Evolutionary conservation across 2,888 invertebrate species (phyloP), one percentile per base, ranked within the genome.

Genomic region (Scrobipalpa costella): DNA sequence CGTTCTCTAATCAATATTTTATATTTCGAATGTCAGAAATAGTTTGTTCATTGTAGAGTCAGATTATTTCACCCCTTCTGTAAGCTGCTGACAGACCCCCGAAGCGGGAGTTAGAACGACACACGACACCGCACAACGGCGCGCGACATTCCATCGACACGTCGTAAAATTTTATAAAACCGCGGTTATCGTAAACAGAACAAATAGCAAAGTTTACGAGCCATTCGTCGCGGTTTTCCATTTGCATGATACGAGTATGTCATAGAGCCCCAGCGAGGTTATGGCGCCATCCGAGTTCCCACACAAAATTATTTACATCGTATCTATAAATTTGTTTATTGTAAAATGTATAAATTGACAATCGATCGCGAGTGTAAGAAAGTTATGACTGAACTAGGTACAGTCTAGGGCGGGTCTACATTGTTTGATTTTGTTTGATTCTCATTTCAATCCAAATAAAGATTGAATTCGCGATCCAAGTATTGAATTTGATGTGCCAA

Each of bases 141-240:
- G 72, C 75, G 70, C 75, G 69, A 61, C 64, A 64, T 64, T 64
- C 62, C 62, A 52, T 50, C 34, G 33, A 49, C 49, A 52, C 52
- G 38, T 52, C 50, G 84, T 88, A 88, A 88, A 87, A 81, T 83
- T 85, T 80, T 86, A 84, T 85, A 87, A 88, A 88, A 86, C 83
- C 81, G 77, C 81, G 82, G 83, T 86, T 87, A 89, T 90, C 88
- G 88, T 88, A 88, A 88, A 90, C 85, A 84, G 84, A 89, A 88
- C 85, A 86, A 87, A 90, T 88, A 86, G 84, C 84, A 73, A 80
- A 80, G 68, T 89, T 90, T 89, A 90, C 84, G 88, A 86, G 78
- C 85, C 79, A 83, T 84, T 82, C 83, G 84, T 85, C 83, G 83
- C 83, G 84, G 78, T 83, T 85, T 88, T 82, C 85, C 85, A 89